These are phyloP conservation scores for Episyrphus balteatus DNA, from an alignment of 1,140 invertebrate species.

Conservation along the genomic window DNA sequence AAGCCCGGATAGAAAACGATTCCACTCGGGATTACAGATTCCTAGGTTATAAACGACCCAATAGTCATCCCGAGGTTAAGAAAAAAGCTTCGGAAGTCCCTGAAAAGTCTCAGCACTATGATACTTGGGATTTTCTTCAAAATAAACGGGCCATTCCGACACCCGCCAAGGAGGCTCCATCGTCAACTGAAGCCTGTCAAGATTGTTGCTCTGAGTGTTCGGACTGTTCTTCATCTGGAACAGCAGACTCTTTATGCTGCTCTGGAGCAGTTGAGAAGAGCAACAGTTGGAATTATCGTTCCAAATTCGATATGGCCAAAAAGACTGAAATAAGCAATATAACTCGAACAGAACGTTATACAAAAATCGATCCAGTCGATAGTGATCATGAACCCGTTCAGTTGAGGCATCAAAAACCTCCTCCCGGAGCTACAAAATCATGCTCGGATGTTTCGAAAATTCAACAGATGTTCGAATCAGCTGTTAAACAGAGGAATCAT, in stretches of 20 bases:
- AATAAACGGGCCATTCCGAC: conserved; percentile 6
- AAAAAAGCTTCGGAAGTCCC: too few species aligned
- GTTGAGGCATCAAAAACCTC: neutral
- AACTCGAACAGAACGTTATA: conserved; percentile 27
- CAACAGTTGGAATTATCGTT: conserved; percentile 19
- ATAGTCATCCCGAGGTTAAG: too few species aligned
- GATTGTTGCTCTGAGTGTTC: conserved; percentile 10
- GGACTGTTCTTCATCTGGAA: conserved; percentile 9
- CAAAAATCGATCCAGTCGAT: conserved; percentile 18
- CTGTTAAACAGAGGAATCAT: neutral
- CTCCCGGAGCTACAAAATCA: neutral
- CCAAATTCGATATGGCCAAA: conserved; percentile 8
- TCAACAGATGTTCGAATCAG: conserved; percentile 7
- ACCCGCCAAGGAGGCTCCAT: neutral
- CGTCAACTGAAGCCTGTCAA: conserved; percentile 2
- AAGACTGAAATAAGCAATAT: conserved; percentile 9
- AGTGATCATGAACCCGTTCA: neutral
- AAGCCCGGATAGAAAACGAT: conserved; percentile 4
- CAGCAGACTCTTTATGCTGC: conserved; percentile 8
- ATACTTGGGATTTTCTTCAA: neutral
- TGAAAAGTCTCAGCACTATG: too few species aligned
- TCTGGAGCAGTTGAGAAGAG: conserved; percentile 13
- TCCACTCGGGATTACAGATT: too few species aligned
- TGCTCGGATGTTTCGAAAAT: conserved; percentile 6
- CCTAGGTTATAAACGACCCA: too few species aligned